These are phyloP conservation scores for Drosophila mercatorum DNA, from an alignment of 2,888 invertebrate genomes.

Conservation along the genomic window DNA sequence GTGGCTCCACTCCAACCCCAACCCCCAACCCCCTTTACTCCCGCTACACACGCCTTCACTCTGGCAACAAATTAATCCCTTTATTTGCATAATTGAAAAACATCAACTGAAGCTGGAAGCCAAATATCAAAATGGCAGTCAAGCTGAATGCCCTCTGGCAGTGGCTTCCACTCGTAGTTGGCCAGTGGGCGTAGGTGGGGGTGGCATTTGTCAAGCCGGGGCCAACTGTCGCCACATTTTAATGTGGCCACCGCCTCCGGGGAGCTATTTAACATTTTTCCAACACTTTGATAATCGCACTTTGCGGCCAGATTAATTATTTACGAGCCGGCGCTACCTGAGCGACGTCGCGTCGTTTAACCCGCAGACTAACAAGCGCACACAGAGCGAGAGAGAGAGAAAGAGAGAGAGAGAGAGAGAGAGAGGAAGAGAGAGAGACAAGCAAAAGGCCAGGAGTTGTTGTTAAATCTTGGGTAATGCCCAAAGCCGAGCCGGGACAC, in stretches of 20 bases:
- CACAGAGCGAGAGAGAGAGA: constrained; percentile 16
- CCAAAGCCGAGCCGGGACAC: constrained; percentile 58
- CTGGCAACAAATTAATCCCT: constrained; percentile 78
- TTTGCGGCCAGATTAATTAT: constrained; percentile 80
- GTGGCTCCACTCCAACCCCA: constrained; percentile 2
- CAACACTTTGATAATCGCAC: constrained; percentile 80
- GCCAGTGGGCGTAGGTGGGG: not conserved
- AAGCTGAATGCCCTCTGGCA: constrained; percentile 56
- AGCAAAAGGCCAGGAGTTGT: constrained; percentile 60
- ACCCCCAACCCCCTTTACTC: not conserved
- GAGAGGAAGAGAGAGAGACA: constrained; percentile 23
- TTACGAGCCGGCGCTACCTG: constrained; percentile 70
- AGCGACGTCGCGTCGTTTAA: constrained; percentile 65
- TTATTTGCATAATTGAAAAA: constrained; percentile 83
- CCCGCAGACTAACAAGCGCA: constrained; percentile 51
- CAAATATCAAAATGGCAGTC: constrained; percentile 64
- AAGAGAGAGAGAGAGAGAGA: constrained; percentile 12
- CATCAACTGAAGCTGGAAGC: constrained; percentile 69
- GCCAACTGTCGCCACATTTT: constrained; percentile 73
- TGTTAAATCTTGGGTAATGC: constrained; percentile 76
- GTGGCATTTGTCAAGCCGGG: constrained; percentile 20
- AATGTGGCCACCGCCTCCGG: constrained; percentile 62
- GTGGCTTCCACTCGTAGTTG: not conserved
- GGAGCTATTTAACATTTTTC: constrained; percentile 80
- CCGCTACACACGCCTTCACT: constrained; percentile 16